Percentiles rank a stretch among this genome's conserved stretches.
phyloP scores from a whole-genome alignment of 2,797 vertebrate species.

The Sebastes elongatus region DNA sequence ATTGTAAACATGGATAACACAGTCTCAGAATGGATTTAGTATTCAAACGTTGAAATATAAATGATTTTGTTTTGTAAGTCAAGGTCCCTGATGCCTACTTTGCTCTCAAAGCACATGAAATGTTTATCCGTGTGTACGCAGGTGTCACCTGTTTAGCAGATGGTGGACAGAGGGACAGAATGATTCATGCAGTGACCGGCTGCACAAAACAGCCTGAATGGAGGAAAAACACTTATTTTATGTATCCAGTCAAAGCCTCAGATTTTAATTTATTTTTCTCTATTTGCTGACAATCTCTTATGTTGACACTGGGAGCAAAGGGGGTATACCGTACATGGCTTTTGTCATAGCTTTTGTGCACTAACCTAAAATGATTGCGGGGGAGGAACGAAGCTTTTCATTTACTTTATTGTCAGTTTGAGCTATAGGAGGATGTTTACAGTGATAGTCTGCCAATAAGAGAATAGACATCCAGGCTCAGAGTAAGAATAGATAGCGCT shows the following conservation, averaged over 20 bases:
- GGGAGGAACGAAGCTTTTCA: slow-evolving; percentile 23
- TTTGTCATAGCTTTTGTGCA: slow-evolving; percentile 68
- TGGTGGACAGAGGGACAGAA: slow-evolving; percentile 24
- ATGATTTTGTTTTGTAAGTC: not conserved
- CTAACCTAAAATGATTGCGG: not conserved
- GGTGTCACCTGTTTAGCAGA: slow-evolving; percentile 44
- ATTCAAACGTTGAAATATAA: not conserved
- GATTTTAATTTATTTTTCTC: slow-evolving; percentile 15
- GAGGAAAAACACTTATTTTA: slow-evolving; percentile 11
- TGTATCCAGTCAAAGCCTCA: slow-evolving; percentile 23
- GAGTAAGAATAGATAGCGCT: slow-evolving; percentile 39
- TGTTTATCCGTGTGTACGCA: slow-evolving; percentile 9
- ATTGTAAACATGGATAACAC: not conserved
- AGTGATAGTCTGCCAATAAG: slow-evolving; percentile 58
- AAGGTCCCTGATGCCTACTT: not conserved
- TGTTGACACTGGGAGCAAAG: slow-evolving; percentile 84
- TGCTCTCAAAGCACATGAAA: slow-evolving; percentile 17
- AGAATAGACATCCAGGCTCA: slow-evolving; percentile 40
- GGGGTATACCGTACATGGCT: slow-evolving; percentile 81
- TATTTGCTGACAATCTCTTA: slow-evolving; percentile 86
- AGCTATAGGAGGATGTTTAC: slow-evolving; percentile 60
- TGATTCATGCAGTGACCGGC: slow-evolving; percentile 27
- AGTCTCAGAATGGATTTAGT: not conserved
- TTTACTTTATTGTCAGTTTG: slow-evolving; percentile 40
- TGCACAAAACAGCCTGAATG: not conserved